Base-by-base conservation (phyloP, 2,113 vertebrate genomes). In the Rafetus swinhoei region DNA sequence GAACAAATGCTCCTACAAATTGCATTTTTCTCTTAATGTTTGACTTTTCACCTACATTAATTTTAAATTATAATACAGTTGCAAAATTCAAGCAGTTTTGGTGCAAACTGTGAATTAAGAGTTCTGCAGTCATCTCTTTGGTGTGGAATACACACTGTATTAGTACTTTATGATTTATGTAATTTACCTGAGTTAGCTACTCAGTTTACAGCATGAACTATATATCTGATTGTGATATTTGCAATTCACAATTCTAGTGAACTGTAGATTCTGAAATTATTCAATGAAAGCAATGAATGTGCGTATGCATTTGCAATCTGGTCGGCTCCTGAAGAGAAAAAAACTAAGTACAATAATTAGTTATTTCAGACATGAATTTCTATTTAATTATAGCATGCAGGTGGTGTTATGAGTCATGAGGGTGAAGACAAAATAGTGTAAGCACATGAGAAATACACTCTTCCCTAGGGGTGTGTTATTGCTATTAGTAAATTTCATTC, bases 141-240 rank as follows among this genome's bases (percentile, higher is more conserved):
- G 52, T 74, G 79, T 0, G 2, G 83, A 87, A 94, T 90, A 91
- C 81, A n/a, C 24, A 2, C 62, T 32, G 45, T 77, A 59, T 86
- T 92, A 80, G 72, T 59, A 87, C 93, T 85, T 93, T 89, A 55
- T 45, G 87, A 32, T 74, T 90, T 27, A 16, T 65, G 57, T 89
- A 45, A 53, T 39, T 27, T 2, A 54, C 29, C 85, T 81, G 85
- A 35, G 86, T 83, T 91, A 89, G 62, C 83, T 89, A 93, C 88
- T 86, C 62, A 83, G 72, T 45, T 39, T 89, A 79, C 88, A 87
- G 56, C 15, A 62, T 74, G 77, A 72, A 86, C 57, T 54, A 62
- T 25, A 27, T 87, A 81, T 83, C 85, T 87, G 45, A 39, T 89
- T 93, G 57, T 62, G 87, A 95, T 89, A 87, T 84, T 94, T 90